Conservation (phyloP, 2,888 invertebrate species). For the Asteroscopus sphinx region DNA sequence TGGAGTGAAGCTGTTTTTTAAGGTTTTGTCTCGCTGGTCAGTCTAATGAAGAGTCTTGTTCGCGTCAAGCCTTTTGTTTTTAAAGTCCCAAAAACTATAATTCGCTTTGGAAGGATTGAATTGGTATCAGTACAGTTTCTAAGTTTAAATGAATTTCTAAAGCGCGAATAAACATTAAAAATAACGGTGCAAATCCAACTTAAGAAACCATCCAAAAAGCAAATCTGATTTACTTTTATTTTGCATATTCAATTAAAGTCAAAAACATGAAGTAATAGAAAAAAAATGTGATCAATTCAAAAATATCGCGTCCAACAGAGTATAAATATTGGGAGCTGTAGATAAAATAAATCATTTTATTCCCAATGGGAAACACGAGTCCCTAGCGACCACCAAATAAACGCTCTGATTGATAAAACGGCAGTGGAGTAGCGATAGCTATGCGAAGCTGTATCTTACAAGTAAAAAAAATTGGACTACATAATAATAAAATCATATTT, state of each 20-base stretch:
- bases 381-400: constrained; percentile 55
- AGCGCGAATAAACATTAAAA: too few species aligned
- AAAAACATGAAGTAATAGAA: neutral
- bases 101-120: constrained; percentile 22
- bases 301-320: constrained; percentile 16
- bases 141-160: neutral
- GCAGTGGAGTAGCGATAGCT: constrained; percentile 26
- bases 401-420: constrained; percentile 55
- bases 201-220: too few species aligned
- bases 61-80: constrained; percentile 17
- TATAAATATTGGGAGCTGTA: constrained; percentile 47
- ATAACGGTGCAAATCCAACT: too few species aligned
- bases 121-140: constrained; percentile 15
- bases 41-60: constrained; percentile 45
- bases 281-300: neutral
- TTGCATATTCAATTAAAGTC: neutral
- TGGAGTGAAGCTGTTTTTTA: constrained; percentile 2
- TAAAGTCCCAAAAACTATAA: constrained; percentile 16
- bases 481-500: too few species aligned
- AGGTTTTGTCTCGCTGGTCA: constrained; percentile 24
- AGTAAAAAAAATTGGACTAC: too few species aligned
- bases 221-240: neutral
- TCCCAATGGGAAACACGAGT: constrained; percentile 49
- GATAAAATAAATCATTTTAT: constrained; percentile 60
- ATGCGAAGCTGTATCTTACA: too few species aligned